Evolutionary conservation across 2,113 vertebrate species (phyloP).

Genomic region (Heterochromis multidens): DNA sequence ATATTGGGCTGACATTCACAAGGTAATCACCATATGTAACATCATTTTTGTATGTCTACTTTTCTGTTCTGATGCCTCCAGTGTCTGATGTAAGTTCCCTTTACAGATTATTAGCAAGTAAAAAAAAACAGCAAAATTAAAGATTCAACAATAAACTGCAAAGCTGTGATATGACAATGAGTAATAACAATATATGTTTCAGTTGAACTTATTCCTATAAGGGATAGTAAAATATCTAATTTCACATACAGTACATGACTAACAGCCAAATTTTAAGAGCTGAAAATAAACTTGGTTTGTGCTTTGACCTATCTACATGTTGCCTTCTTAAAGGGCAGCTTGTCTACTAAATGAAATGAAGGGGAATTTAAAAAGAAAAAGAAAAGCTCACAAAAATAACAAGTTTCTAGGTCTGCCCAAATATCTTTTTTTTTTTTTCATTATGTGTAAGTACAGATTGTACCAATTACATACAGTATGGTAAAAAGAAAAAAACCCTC

Average conservation of each 20-base stretch:
- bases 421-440: too few species aligned
- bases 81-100: not conserved
- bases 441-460: too few species aligned
- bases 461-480: too few species aligned
- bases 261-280: too few species aligned
- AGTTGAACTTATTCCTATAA: not conserved
- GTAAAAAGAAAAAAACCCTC: too few species aligned
- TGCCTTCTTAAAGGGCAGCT: not conserved
- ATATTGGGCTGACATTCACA: not conserved
- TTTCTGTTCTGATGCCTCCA: not conserved
- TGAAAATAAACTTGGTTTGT: not conserved
- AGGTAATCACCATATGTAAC: too few species aligned
- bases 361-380: not conserved
- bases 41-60: not conserved
- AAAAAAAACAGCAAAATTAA: not conserved
- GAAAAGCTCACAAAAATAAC: not conserved
- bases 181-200: not conserved
- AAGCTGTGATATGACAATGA: not conserved
- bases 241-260: not conserved
- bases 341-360: not conserved
- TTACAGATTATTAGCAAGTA: not conserved
- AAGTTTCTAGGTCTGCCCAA: not conserved
- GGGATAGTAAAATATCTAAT: not conserved
- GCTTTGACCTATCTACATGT: not conserved
- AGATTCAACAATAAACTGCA: not conserved